phyloP scores from a whole-genome alignment of 2,888 invertebrate species.

The Drosophila anomalipes region DNA sequence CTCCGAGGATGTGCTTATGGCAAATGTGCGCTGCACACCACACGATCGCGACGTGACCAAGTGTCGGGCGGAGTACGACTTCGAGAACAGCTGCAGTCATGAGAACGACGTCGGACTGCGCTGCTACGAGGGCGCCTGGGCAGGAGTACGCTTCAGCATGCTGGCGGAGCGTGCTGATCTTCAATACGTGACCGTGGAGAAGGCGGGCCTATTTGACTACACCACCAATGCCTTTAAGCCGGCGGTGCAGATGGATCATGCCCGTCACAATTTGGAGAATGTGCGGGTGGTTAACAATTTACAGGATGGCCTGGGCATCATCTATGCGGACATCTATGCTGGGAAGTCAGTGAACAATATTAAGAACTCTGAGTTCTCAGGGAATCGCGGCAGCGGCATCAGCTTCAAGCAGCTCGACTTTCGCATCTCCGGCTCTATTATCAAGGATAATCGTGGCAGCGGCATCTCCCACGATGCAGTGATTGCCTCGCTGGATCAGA shows the following conservation, averaged over 20 bases:
- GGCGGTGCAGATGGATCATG: constrained; percentile 94
- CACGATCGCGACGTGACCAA: constrained; percentile 95
- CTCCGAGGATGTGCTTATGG: constrained; percentile 91
- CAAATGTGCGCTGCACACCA: constrained; percentile 96
- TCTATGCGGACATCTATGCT: constrained; percentile 97
- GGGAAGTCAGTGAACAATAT: constrained; percentile 93
- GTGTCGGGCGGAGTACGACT: constrained; percentile 94
- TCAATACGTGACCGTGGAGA: constrained; percentile 94
- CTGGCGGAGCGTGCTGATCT: constrained; percentile 94
- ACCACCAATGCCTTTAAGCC: constrained; percentile 94
- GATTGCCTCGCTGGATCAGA: constrained; percentile 92
- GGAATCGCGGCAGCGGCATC: constrained; percentile 95
- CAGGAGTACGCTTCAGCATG: constrained; percentile 95
- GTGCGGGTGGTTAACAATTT: constrained; percentile 93
- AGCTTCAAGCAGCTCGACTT: constrained; percentile 95
- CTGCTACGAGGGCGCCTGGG: constrained; percentile 97
- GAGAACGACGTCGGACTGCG: constrained; percentile 95
- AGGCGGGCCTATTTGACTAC: constrained; percentile 97
- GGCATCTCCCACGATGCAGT: constrained; percentile 97
- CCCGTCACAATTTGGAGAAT: constrained; percentile 92
- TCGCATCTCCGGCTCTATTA: constrained; percentile 90
- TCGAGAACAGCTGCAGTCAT: constrained; percentile 95
- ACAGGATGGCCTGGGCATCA: constrained; percentile 96
- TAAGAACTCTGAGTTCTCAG: constrained; percentile 93
- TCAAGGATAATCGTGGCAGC: constrained; percentile 93